These are phyloP conservation scores for Lontra canadensis DNA, from an alignment of 2,113 vertebrate species.

Conservation along the genomic window DNA sequence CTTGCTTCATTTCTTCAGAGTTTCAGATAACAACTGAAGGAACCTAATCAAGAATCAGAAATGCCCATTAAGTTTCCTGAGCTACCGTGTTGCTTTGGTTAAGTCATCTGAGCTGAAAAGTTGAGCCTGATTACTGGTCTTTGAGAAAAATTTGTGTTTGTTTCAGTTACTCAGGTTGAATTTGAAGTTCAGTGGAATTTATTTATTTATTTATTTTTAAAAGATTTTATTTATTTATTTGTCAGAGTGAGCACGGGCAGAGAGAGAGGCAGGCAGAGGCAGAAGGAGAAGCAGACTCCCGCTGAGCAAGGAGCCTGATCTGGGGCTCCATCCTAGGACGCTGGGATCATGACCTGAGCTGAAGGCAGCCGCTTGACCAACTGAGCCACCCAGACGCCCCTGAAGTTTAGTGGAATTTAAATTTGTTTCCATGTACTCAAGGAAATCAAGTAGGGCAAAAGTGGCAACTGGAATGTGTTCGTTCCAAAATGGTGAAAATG, in stretches of 20 bases:
- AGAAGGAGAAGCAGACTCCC: no score
- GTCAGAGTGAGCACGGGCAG: no score
- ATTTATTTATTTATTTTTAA: not conserved
- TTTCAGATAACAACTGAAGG: not conserved
- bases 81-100: not conserved
- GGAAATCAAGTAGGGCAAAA: not conserved
- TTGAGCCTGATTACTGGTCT: not conserved
- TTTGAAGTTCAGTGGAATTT: constrained; percentile 12
- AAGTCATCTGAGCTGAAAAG: not conserved
- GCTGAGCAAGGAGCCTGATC: no score
- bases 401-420: constrained; percentile 13
- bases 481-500: not conserved
- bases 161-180: not conserved
- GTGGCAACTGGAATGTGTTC: not conserved
- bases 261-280: no score
- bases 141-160: constrained; percentile 6
- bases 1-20: not conserved
- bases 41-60: not conserved
- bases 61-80: not conserved
- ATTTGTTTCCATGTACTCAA: not conserved
- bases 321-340: no score
- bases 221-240: no score
- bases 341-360: no score
- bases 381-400: no score
- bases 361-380: no score